Evolutionary conservation across 2,113 vertebrate genomes (phyloP).

Genomic region (Hippocampus mohnikei): DNA sequence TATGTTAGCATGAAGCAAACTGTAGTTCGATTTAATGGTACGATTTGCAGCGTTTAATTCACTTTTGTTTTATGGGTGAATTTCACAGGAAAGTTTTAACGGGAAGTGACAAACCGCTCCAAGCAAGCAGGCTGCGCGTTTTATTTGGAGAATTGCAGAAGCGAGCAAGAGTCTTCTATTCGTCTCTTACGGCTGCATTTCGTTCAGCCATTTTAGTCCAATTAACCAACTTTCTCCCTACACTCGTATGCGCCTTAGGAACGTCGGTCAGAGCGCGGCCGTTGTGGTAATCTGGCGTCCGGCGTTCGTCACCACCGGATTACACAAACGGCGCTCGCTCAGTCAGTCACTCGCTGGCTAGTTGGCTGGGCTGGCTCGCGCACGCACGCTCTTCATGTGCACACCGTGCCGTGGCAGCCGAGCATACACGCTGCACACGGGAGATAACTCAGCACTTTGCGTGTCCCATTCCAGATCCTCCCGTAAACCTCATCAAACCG

Average conservation of each 20-base stretch:
- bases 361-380: neutral
- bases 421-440: constrained; percentile 68
- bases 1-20: no score
- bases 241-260: neutral
- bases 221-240: constrained; percentile 8
- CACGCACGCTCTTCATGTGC: neutral
- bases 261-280: neutral
- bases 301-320: neutral
- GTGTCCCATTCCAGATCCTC: constrained; percentile 69
- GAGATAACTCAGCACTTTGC: constrained; percentile 80
- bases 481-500: constrained; percentile 75
- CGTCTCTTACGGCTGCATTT: no score
- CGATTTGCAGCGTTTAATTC: no score
- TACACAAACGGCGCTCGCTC: neutral
- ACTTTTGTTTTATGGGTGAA: no score
- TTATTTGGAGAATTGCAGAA: no score
- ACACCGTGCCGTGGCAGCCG: constrained; percentile 31
- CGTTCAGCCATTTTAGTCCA: constrained; percentile 37
- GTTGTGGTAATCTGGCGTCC: neutral
- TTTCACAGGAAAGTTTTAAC: no score
- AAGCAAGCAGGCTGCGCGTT: no score
- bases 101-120: no score
- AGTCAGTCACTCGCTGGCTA: neutral
- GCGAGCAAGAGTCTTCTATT: no score
- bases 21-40: no score